Base-by-base conservation (phyloP, 2,113 vertebrate genomes). In the Hystrix cristata region DNA sequence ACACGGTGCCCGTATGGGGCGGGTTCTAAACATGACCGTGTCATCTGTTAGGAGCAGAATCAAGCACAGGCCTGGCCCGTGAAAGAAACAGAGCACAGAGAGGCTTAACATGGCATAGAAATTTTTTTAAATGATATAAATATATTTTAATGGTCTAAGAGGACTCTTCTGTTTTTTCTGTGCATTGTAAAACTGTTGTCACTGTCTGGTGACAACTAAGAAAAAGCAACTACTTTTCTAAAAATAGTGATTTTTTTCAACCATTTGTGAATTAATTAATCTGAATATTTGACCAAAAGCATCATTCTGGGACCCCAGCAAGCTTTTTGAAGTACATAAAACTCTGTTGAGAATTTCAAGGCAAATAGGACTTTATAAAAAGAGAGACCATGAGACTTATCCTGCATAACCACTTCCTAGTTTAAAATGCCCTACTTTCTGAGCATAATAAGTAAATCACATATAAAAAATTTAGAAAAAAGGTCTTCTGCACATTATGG, bases 391-490 rank as follows among this genome's bases (percentile, higher is more conserved):
- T 43, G 51, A 87, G 43, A 65, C 94, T 98, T 97, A 84, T 19
- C 43, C 2, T 57, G 62, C 65, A 23, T 62, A 72, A 79, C 0
- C 0, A 0, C n/a, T 82, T 82, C 12, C 90, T 59, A 13, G 72
- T 95, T 87, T n/a, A 86, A 96, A 87, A 80, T 81, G 14, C 55
- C 74, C 69, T 91, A 90, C 65, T 95, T 96, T 96, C 94, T 57
- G 83, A 94, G 90, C 88, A 95, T 96, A 71, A 90, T 51, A 12
- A 95, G 59, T 98, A 97, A 98, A 97, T 96, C 74, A 53, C 64
- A 92, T 55, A 86, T 93, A 86, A 97, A 98, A 98, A 97, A 90
- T 79, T 34, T 83, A 97, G 81, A 95, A 92, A 69, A 65, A 90
- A 71, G 0, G 0, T 96, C 89, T 97, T 79, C 89, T 97, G 69